These are phyloP conservation scores for Zosterops hypoxanthus DNA, from an alignment of 2,113 vertebrate species.

Conservation along the genomic window DNA sequence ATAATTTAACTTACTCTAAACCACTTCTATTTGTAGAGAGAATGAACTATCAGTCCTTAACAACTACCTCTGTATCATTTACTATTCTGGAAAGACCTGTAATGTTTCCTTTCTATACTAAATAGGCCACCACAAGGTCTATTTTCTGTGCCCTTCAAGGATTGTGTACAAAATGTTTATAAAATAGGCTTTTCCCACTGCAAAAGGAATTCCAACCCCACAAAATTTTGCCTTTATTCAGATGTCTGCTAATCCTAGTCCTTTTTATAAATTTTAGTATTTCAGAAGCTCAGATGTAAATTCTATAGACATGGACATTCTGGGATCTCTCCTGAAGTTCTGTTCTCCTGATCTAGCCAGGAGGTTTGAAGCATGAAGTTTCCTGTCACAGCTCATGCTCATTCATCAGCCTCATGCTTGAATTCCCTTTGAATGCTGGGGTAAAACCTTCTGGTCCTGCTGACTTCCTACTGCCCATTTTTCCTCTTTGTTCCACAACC, in stretches of 20 bases:
- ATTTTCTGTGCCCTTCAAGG: background rate
- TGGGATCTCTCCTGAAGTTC: background rate
- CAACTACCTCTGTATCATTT: background rate
- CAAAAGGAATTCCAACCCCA: background rate
- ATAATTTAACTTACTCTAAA: background rate
- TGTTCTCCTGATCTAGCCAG: background rate
- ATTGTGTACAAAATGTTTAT: background rate
- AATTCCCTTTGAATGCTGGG: background rate
- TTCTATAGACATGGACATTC: background rate
- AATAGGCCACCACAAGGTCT: background rate
- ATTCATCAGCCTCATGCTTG: background rate
- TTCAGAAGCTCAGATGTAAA: background rate
- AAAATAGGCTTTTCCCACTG: background rate
- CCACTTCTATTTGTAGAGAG: background rate
- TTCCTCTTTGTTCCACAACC: background rate
- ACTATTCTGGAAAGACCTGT: background rate
- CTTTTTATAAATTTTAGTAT: background rate
- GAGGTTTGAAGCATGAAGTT: background rate
- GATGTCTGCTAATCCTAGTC: background rate
- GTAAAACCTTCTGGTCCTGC: background rate
- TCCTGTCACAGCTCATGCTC: background rate
- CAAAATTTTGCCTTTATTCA: background rate
- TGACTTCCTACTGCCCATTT: background rate
- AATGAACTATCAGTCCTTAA: background rate
- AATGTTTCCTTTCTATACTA: background rate